Evolutionary conservation across 2,888 invertebrate genomes (phyloP), one percentile per base, ranked within the genome.

Genomic region (Endotricha flammealis): DNA sequence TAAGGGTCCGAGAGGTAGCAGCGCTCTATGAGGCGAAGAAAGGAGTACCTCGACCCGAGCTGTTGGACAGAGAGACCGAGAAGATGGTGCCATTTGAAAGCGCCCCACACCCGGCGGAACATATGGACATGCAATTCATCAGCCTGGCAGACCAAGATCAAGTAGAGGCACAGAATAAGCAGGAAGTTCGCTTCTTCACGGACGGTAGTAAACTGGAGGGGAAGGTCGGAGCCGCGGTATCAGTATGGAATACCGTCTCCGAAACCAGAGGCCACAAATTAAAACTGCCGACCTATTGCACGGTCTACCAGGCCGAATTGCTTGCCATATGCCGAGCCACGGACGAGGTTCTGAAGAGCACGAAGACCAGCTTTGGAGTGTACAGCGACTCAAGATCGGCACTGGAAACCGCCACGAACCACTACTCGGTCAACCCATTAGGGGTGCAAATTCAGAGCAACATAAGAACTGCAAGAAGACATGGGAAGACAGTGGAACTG

Each of bases 351-450:
- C 12, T 17, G 1, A 30, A 14, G 7, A 13, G 8, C 4, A 33
- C 25, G 9, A 17, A 22, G 2, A n/a, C 1, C 1, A 4, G 11
- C 3, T 13, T 20, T 1, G 34, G 10, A 1, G 12, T 41, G 6
- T 23, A 31, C 6, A 37, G 41, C 11, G 41, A 41, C 28, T 38
- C 41, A 5, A 35, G 37, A 16, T 32, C 40, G 3, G 33, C 36
- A 2, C 27, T 37, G 3, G 17, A 41, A 12, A 22, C 14, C 0
- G 10, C 37, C 1, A 4, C 1, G 12, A 34, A 41, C 23, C 17
- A 12, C 1, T 12, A 14, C 0, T 12, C 32, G 1, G 12, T 35
- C 10, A 34, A 38, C 9, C 41, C 38, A 1, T 10, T 41, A 3
- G 41, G 27, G 1, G 14, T 29, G 2, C 25, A 25, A 24, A 11